Conservation (phyloP, 2,888 invertebrate species). For the Hydrotaea diabolus region DNA sequence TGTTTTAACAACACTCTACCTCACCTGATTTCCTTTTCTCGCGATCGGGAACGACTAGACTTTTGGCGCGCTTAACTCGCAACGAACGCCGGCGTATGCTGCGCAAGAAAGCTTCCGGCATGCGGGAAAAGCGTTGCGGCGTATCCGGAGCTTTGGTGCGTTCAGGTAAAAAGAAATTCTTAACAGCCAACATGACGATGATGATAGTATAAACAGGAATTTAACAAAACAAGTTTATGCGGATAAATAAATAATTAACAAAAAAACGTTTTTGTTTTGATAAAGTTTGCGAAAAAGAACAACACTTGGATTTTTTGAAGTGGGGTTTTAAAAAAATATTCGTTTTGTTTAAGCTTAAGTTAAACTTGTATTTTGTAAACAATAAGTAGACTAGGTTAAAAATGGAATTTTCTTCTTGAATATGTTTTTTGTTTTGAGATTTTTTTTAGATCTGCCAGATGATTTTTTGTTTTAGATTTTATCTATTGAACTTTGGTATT, state of each 20-base stretch:
- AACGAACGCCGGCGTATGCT: conserved; percentile 87
- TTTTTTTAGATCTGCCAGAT: not conserved
- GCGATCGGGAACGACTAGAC: conserved; percentile 85
- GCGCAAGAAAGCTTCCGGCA: conserved; percentile 88
- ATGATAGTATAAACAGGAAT: not conserved
- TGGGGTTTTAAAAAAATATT: not conserved
- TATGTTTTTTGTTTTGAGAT: not conserved
- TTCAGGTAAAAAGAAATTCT: conserved; percentile 88
- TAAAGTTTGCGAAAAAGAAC: conserved; percentile 50
- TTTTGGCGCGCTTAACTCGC: conserved; percentile 88
- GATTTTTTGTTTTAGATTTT: conserved; percentile 38
- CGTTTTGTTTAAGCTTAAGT: too few species aligned
- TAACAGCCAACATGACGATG: conserved; percentile 85
- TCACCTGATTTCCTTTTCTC: conserved; percentile 91
- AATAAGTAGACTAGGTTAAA: too few species aligned
- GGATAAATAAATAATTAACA: not conserved
- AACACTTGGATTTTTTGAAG: too few species aligned
- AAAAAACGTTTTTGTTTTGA: too few species aligned
- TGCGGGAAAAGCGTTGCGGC: conserved; percentile 83
- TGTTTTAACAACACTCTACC: conserved; percentile 75
- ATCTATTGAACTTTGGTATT: conserved; percentile 59
- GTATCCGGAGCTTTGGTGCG: conserved; percentile 82
- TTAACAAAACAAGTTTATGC: not conserved
- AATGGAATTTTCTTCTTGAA: conserved; percentile 7
- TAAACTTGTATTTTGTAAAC: too few species aligned